A percentile compares a stretch with the other conserved stretches of the same genome.
Evolutionary conservation across 2,113 vertebrate species (phyloP).

Genomic region (Glareola pratincola): DNA sequence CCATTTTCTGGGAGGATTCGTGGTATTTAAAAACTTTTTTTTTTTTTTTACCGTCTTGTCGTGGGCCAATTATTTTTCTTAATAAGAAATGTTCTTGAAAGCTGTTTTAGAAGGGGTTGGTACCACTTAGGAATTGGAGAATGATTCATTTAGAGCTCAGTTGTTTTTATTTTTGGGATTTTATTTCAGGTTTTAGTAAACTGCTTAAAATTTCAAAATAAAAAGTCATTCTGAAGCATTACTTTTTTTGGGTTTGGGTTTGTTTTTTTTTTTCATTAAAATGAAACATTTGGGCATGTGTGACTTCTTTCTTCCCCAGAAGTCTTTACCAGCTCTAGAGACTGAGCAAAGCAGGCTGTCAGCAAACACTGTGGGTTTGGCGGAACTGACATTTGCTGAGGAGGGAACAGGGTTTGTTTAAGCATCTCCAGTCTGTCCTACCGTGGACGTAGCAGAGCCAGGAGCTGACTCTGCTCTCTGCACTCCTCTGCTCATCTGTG

Average conservation of each 20-base stretch:
- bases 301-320: neutral
- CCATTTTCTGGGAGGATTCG: neutral
- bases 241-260: no score
- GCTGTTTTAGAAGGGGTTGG: neutral
- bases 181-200: conserved; percentile 3
- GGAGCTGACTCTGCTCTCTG: neutral
- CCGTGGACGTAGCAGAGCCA: neutral
- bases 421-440: neutral
- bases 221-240: neutral
- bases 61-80: neutral
- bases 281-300: neutral
- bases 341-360: neutral
- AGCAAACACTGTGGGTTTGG: neutral
- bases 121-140: neutral
- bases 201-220: neutral
- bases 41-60: neutral
- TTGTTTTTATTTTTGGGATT: neutral
- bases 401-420: neutral
- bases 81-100: neutral
- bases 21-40: neutral
- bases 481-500: neutral
- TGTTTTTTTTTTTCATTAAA: neutral
- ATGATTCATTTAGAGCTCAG: neutral
- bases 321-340: neutral
- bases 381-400: neutral